phyloP scores from a whole-genome alignment of 2,888 invertebrate species.

The Lasioglossum pauxillum region DNA sequence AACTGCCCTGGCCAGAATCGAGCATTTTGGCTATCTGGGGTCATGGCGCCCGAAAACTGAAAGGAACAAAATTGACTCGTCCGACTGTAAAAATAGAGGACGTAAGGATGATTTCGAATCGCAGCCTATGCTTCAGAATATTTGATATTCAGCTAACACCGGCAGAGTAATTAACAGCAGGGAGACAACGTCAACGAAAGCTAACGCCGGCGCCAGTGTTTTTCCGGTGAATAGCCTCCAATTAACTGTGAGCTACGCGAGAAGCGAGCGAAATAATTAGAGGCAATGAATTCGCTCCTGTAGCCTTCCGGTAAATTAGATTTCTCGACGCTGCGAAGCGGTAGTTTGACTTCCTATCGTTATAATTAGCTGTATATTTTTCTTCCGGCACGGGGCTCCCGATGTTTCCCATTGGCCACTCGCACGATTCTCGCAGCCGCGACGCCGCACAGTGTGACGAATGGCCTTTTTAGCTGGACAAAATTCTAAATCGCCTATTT shows the following conservation, averaged over 20 bases:
- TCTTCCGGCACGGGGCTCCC: not conserved
- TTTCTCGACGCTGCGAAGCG: constrained; percentile 19
- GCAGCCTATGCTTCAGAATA: not conserved
- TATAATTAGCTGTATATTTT: constrained; percentile 43
- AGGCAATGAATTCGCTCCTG: constrained; percentile 44
- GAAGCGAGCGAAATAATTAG: constrained; percentile 53
- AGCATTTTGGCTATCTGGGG: too few relatives aligned
- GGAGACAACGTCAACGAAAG: constrained; percentile 32
- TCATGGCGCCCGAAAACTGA: not conserved
- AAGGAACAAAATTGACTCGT: not conserved
- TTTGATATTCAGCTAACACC: not conserved
- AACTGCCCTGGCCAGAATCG: too few relatives aligned
- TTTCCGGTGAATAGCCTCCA: constrained; percentile 57
- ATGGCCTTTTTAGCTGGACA: too few relatives aligned
- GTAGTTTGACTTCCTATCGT: constrained; percentile 33
- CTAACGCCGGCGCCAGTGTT: constrained; percentile 29
- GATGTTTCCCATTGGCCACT: not conserved
- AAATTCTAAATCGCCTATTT: too few relatives aligned
- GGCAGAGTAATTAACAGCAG: constrained; percentile 13
- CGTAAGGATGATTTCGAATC: not conserved
- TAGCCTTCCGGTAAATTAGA: constrained; percentile 51
- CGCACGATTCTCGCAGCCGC: not conserved
- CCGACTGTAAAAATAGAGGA: not conserved
- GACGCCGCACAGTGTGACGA: too few relatives aligned
- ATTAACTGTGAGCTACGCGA: constrained; percentile 40